Conservation (phyloP, 2,888 invertebrate genomes). For the Punctoribates punctum region DNA sequence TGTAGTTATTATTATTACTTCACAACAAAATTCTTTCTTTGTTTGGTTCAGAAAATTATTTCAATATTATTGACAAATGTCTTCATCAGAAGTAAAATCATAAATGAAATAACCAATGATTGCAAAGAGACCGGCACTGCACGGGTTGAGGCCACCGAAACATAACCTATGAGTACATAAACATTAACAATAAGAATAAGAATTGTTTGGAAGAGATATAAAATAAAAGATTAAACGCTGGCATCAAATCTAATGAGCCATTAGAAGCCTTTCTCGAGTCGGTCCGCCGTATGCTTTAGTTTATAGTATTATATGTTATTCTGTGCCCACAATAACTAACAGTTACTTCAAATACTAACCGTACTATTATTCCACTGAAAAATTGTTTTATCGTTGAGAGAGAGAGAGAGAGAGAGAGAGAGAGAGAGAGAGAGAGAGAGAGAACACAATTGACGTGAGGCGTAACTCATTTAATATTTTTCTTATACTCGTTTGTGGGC, state of each 20-base stretch:
- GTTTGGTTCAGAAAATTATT: conserved; percentile 10
- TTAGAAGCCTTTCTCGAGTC: not conserved
- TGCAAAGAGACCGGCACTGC: not conserved
- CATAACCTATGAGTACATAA: conserved; percentile 11
- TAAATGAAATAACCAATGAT: conserved; percentile 7
- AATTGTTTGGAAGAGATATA: not conserved
- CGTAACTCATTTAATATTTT: not conserved
- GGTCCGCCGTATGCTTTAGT: not conserved
- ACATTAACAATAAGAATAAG: not conserved
- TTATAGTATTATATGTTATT: not conserved
- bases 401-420: conserved; percentile 18
- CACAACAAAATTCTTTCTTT: not conserved
- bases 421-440: conserved; percentile 9
- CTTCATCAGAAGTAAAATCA: not conserved
- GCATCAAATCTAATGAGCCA: conserved; percentile 30
- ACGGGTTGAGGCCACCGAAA: not conserved
- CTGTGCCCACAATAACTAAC: not conserved
- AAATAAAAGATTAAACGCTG: conserved; percentile 6
- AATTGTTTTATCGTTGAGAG: not conserved
- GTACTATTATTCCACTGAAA: not conserved
- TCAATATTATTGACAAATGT: conserved; percentile 3
- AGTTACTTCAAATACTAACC: not conserved
- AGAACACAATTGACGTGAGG: conserved; percentile 2
- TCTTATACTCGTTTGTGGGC: not conserved
- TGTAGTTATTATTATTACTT: not conserved